These are phyloP conservation scores for Scolopax mira DNA, from an alignment of 2,113 vertebrate species.

Conservation along the genomic window DNA sequence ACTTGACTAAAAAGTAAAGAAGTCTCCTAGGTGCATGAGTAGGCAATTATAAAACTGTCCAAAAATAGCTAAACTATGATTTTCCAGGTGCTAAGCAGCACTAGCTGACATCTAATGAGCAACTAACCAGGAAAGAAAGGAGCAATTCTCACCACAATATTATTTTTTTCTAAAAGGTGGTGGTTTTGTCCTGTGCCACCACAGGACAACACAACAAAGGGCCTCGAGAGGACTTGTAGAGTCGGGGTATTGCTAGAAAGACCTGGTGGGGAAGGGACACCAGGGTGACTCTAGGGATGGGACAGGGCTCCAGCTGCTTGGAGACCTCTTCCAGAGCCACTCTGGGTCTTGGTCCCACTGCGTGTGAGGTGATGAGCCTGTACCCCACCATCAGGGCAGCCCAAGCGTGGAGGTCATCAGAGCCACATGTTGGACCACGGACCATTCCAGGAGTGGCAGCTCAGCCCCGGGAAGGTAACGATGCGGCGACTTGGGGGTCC, in stretches of 20 bases:
- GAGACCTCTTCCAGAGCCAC: not conserved
- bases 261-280: rapidly evolving
- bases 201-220: not conserved
- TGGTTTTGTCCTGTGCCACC: not conserved
- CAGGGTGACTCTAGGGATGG: not conserved
- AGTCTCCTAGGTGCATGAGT: not conserved
- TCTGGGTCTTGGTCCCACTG: not conserved
- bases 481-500: rapidly evolving
- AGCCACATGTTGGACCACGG: rapidly evolving
- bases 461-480: rapidly evolving
- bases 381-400: not conserved
- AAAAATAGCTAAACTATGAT: not conserved
- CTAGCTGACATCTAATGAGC: not conserved
- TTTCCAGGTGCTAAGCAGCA: not conserved
- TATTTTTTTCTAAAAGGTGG: not conserved
- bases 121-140: not conserved
- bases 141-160: not conserved
- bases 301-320: not conserved
- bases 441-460: not conserved
- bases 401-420: rapidly evolving
- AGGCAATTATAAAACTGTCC: not conserved
- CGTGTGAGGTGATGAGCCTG: rapidly evolving
- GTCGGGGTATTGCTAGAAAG: rapidly evolving
- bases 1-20: not conserved
- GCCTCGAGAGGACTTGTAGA: rapidly evolving